Percentiles rank a stretch among this genome's conserved stretches.
Evolutionary conservation across 2,113 vertebrate species (phyloP).

Genomic region (Pteruthius melanotis): DNA sequence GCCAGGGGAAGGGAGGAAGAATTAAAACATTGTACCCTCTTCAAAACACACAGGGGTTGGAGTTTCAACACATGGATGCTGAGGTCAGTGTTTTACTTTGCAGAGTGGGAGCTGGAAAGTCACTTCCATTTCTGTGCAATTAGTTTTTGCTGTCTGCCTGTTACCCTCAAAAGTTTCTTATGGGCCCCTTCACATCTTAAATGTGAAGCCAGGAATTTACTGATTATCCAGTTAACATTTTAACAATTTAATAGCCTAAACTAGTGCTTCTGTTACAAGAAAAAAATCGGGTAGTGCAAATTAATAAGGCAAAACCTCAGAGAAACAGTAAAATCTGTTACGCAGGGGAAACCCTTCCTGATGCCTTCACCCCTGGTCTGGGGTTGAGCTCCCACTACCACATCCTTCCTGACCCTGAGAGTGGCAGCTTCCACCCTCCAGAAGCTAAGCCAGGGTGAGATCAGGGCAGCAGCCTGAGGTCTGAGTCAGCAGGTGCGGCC

Average conservation of each 20-base stretch:
- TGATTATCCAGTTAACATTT: neutral
- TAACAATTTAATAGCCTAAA: neutral
- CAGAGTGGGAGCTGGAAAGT: neutral
- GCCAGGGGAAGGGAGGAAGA: accelerated
- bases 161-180: neutral
- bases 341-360: neutral
- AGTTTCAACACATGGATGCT: neutral
- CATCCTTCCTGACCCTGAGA: neutral
- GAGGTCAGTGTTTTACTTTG: neutral
- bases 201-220: neutral
- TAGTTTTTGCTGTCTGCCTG: neutral
- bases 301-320: neutral
- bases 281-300: neutral
- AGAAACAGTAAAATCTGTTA: neutral
- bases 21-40: neutral
- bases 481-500: accelerated
- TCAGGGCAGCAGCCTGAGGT: neutral
- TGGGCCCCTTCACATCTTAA: neutral
- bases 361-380: neutral
- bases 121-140: neutral
- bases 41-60: neutral
- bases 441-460: accelerated
- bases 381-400: neutral
- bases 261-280: neutral
- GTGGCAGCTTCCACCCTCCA: neutral